Evolutionary conservation across 2,888 invertebrate genomes (phyloP).

Genomic region (Cacoxenus indagator): DNA sequence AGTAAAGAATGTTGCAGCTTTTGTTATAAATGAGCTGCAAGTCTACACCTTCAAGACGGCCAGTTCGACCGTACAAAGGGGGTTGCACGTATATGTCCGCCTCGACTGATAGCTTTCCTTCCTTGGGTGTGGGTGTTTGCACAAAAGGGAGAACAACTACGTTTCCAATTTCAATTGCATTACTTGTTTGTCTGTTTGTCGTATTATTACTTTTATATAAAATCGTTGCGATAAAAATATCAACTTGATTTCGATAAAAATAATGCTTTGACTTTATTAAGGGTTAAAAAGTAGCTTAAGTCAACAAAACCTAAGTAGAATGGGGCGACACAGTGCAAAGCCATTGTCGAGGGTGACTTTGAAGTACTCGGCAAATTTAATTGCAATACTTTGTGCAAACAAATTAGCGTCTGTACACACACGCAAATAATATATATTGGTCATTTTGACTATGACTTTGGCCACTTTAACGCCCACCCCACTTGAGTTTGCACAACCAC

Average conservation of each 20-base stretch:
- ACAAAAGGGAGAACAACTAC: constrained; percentile 21
- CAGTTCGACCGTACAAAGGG: too few relatives aligned
- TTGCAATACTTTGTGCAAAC: constrained; percentile 46
- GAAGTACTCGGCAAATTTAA: constrained; percentile 46
- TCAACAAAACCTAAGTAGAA: neutral
- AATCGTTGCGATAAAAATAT: constrained; percentile 44
- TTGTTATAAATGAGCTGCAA: constrained; percentile 31
- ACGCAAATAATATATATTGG: constrained; percentile 42
- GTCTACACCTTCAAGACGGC: constrained; percentile 24
- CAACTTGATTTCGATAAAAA: constrained; percentile 42
- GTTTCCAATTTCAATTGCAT: constrained; percentile 47
- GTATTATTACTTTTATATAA: constrained; percentile 11
- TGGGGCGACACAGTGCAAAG: neutral
- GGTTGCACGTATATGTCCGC: too few relatives aligned
- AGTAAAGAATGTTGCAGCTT: constrained; percentile 53
- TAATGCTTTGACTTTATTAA: constrained; percentile 36
- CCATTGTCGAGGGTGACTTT: constrained; percentile 32
- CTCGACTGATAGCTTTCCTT: too few relatives aligned
- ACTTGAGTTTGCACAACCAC: constrained; percentile 9
- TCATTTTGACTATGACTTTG: constrained; percentile 39
- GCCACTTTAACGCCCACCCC: constrained; percentile 31
- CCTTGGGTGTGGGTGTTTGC: constrained; percentile 9
- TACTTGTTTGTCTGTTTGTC: constrained; percentile 33
- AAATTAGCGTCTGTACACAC: constrained; percentile 44
- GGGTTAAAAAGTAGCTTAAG: constrained; percentile 47